These are phyloP conservation scores for Andrena cerasifolii DNA, from an alignment of 1,140 invertebrate genomes.

Conservation along the genomic window DNA sequence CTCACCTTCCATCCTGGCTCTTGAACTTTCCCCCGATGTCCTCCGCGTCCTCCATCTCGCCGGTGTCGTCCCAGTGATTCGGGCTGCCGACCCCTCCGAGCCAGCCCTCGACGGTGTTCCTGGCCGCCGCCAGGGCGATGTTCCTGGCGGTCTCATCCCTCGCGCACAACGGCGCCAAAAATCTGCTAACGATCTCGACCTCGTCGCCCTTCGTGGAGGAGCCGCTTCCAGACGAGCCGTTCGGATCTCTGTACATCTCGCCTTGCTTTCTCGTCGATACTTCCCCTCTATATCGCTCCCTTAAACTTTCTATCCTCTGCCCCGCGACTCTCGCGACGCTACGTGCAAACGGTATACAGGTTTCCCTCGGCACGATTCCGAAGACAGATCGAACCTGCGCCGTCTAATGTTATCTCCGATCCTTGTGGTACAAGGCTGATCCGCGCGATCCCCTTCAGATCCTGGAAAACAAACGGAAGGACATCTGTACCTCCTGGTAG, in stretches of 20 bases:
- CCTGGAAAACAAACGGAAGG: too few species aligned
- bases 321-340: too few species aligned
- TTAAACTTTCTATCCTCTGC: neutral
- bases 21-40: slow-evolving; percentile 62
- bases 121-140: slow-evolving; percentile 82
- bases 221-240: slow-evolving; percentile 63
- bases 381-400: too few species aligned
- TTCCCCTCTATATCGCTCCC: slow-evolving; percentile 7
- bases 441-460: too few species aligned
- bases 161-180: slow-evolving; percentile 82
- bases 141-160: slow-evolving; percentile 82
- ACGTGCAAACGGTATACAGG: too few species aligned
- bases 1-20: slow-evolving; percentile 74
- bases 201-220: slow-evolving; percentile 77
- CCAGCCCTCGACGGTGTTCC: slow-evolving; percentile 84
- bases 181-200: slow-evolving; percentile 82
- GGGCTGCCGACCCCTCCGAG: slow-evolving; percentile 82
- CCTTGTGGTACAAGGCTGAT: too few species aligned
- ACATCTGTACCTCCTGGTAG: too few species aligned
- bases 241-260: slow-evolving; percentile 76
- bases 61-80: slow-evolving; percentile 74
- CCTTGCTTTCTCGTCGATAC: slow-evolving; percentile 26
- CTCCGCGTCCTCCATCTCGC: slow-evolving; percentile 68
- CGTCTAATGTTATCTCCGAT: too few species aligned
- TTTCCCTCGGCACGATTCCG: too few species aligned